Base-by-base conservation (phyloP, 2,888 invertebrate genomes). In the Dyspetes luteomarginatus region DNA sequence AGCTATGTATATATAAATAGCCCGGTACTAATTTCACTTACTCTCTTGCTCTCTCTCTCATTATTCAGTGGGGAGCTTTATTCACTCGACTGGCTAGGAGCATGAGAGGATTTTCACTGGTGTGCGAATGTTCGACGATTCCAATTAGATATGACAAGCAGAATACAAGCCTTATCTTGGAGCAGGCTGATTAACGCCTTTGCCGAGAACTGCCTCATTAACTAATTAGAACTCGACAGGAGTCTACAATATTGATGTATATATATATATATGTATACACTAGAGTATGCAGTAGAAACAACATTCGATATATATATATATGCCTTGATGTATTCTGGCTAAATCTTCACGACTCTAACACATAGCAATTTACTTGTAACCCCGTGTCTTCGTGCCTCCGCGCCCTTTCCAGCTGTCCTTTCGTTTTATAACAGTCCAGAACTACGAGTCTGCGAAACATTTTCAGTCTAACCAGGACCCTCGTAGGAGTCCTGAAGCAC, bases 131-230 rank as follows among this genome's bases (percentile, higher is more conserved):
- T 58, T 43, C 52, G 73, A 69, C 43, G 79, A 79, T 82, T 79
- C 75, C 81, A 84, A 84, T 84, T 84, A 84, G 77, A 78, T 67
- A 79, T 78, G 82, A 83, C 82, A 83, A 78, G 65, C 52, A 60
- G 68, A 72, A 81, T 73, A 76, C 78, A 71, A 71, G 72, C 48
- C 62, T 28, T 36, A 50, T 43, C 17, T 50, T 43, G 28, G 68
- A 50, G 50, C 64, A 68, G 68, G 55, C 65, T 82, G 81, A 83
- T 83, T 84, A 77, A 76, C 81, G 67, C 65, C 78, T 81, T 78
- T 81, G 65, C 56, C 50, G 58, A 52, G 50, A 79, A 74, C 72
- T 65, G 68, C 72, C 79, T 81, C 82, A 83, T 84, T 81, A 83
- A 84, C 78, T 83, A 83, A 84, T 84, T 84, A 84, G 64, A 50